phyloP scores from a whole-genome alignment of 2,888 invertebrate species.

The Blomia tropicalis region DNA sequence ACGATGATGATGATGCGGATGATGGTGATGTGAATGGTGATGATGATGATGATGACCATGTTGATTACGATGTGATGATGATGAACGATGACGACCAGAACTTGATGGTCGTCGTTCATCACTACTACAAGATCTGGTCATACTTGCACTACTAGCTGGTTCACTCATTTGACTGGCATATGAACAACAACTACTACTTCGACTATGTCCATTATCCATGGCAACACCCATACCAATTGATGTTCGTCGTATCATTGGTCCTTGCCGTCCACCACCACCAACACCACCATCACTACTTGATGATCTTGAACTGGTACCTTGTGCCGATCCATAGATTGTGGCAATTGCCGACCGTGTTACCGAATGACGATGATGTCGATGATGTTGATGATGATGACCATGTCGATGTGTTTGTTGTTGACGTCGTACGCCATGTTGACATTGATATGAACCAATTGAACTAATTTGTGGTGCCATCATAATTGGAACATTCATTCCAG shows the following conservation, averaged over 20 bases:
- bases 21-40: not conserved
- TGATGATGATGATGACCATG: not conserved
- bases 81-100: not conserved
- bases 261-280: not conserved
- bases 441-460: not conserved
- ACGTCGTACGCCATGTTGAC: not conserved
- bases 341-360: no score
- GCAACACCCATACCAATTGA: not conserved
- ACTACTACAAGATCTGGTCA: conserved; percentile 4
- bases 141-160: not conserved
- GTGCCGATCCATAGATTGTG: not conserved
- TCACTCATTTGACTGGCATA: not conserved
- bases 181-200: not conserved
- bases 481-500: not conserved
- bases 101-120: not conserved
- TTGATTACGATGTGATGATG: not conserved
- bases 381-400: not conserved
- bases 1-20: no score
- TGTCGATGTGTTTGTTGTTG: not conserved
- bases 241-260: not conserved
- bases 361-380: not conserved
- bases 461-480: not conserved
- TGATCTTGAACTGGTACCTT: not conserved
- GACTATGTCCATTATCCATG: not conserved
- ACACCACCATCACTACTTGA: not conserved